Conservation (phyloP, 1,140 invertebrate genomes). For the Cherax quadricarinatus region DNA sequence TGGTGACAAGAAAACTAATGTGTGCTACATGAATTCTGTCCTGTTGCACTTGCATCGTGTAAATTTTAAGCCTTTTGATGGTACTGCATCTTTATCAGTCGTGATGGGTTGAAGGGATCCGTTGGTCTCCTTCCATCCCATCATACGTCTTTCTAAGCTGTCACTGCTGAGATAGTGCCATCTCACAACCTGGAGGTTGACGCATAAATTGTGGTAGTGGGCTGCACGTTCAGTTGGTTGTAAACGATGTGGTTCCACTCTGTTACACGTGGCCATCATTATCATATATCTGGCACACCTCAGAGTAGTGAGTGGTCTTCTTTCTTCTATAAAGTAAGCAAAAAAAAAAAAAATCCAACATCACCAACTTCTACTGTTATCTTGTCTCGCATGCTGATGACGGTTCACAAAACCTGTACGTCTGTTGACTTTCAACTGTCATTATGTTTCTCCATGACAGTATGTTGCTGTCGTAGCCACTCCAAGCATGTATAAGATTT, state of each 20-base stretch:
- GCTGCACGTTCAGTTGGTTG: conserved; percentile 38
- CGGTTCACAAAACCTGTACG: conserved; percentile 10
- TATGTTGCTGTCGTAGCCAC: conserved; percentile 44
- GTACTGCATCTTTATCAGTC: too few species aligned
- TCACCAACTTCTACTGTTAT: background rate
- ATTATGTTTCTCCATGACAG: conserved; percentile 3
- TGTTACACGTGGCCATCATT: conserved; percentile 51
- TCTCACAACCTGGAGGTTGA: conserved; percentile 35
- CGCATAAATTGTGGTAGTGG: conserved; percentile 22
- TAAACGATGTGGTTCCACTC: conserved; percentile 47
- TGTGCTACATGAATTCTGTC: conserved; percentile 32
- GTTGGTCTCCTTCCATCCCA: conserved; percentile 2
- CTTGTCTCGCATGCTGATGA: conserved; percentile 30
- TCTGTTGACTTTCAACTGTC: conserved; percentile 12
- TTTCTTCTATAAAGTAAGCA: conserved; percentile 35
- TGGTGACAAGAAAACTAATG: conserved; percentile 12
- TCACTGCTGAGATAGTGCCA: background rate
- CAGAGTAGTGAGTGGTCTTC: background rate
- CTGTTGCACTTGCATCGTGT: conserved; percentile 35
- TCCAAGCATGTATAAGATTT: conserved; percentile 35
- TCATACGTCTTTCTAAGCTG: conserved; percentile 7
- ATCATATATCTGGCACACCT: conserved; percentile 40
- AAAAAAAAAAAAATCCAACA: conserved; percentile 14
- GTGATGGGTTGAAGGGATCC: too few species aligned
- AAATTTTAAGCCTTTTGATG: conserved; percentile 2